A percentile compares a stretch with the other conserved stretches of the same genome.
phyloP scores from a whole-genome alignment of 1,140 invertebrate species.

The Venturia canescens region DNA sequence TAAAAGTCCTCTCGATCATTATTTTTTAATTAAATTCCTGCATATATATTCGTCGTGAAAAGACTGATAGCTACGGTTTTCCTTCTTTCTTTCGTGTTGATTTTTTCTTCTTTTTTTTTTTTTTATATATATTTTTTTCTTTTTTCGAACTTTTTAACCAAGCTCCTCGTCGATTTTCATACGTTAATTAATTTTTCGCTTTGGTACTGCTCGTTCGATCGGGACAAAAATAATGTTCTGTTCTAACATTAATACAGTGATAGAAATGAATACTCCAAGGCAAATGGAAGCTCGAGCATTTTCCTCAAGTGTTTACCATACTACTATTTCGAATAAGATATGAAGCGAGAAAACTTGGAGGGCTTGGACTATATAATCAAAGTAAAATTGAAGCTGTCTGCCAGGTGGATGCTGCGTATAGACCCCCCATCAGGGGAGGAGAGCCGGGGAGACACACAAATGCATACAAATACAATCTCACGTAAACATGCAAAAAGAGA shows the following conservation, averaged over 20 bases:
- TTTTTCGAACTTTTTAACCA: no score
- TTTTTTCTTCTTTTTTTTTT: no score
- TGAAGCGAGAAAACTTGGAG: slow-evolving; percentile 45
- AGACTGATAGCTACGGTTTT: no score
- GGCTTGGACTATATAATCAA: slow-evolving; percentile 55
- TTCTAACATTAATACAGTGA: no score
- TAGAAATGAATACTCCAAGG: background rate
- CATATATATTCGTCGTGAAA: no score
- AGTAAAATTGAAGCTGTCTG: slow-evolving; percentile 52
- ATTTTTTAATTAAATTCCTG: background rate
- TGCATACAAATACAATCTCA: background rate
- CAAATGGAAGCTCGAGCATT: background rate
- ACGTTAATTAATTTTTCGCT: background rate
- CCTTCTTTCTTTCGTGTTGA: no score
- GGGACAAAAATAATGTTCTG: background rate
- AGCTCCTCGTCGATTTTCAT: no score
- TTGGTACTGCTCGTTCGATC: background rate
- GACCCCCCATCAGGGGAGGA: slow-evolving; percentile 21
- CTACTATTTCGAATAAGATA: slow-evolving; percentile 30
- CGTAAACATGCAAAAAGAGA: background rate
- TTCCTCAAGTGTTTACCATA: slow-evolving; percentile 7
- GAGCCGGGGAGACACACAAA: slow-evolving; percentile 13
- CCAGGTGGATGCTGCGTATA: slow-evolving; percentile 33
- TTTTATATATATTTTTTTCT: no score
- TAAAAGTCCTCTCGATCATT: background rate